Conservation (phyloP, 2,888 invertebrate species). For the Drosophila anomelani region DNA sequence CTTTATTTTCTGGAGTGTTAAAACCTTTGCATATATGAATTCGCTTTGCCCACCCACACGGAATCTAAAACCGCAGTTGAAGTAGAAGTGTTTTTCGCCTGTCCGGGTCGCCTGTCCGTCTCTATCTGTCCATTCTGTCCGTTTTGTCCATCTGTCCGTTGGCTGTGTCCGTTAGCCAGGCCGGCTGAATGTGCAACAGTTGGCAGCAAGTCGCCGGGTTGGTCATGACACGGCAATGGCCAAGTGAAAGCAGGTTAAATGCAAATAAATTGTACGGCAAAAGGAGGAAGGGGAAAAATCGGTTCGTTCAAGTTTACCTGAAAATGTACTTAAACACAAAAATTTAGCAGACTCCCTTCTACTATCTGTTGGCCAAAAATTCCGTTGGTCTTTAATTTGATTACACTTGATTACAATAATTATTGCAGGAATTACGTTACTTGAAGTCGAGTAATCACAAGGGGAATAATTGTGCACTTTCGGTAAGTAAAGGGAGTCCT, state of each 20-base stretch:
- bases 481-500: neutral
- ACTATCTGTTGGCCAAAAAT: conserved; percentile 7
- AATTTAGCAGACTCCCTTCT: conserved; percentile 8
- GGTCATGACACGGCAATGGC: conserved; percentile 66
- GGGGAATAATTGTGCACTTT: conserved; percentile 17
- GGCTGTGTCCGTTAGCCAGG: conserved; percentile 27
- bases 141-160: conserved; percentile 13
- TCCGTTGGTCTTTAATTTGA: conserved; percentile 62
- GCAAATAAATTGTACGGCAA: conserved; percentile 74
- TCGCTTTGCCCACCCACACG: conserved; percentile 51
- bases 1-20: conserved; percentile 1
- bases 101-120: conserved; percentile 35
- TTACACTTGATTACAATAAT: conserved; percentile 66
- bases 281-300: neutral
- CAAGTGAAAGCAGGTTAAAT: conserved; percentile 83
- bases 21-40: conserved; percentile 21
- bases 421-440: conserved; percentile 29
- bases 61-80: conserved; percentile 42
- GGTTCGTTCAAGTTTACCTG: conserved; percentile 22
- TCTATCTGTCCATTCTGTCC: conserved; percentile 1
- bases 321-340: conserved; percentile 39
- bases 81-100: conserved; percentile 47
- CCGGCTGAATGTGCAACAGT: conserved; percentile 54
- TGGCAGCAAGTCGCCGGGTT: conserved; percentile 50
- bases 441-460: conserved; percentile 12